Conservation (phyloP, 2,113 vertebrate species). For the Felis catus region DNA sequence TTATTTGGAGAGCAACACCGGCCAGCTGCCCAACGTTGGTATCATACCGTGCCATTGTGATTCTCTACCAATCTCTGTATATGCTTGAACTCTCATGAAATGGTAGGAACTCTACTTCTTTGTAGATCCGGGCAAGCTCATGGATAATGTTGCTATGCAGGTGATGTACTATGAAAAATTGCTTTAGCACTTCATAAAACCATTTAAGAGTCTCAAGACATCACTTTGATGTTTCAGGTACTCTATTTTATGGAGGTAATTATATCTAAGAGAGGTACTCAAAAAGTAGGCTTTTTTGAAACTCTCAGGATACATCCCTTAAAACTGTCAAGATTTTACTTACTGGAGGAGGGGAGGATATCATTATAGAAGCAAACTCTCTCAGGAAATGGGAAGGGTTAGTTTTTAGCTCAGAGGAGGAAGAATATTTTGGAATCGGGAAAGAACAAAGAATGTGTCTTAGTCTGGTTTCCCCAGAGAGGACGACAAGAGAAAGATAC, state of each 20-base stretch:
- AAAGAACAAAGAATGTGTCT: slow-evolving; percentile 8
- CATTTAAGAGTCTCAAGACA: neutral
- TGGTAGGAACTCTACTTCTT: neutral
- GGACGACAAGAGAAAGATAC: neutral
- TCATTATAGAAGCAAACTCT: neutral
- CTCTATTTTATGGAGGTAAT: neutral
- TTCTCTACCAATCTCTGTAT: neutral
- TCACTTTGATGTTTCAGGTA: neutral
- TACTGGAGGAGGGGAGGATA: neutral
- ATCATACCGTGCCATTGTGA: neutral
- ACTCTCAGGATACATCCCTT: neutral
- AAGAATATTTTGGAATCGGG: slow-evolving; percentile 26
- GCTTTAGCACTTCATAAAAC: neutral
- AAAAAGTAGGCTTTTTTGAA: neutral
- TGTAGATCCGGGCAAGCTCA: neutral
- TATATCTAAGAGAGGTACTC: neutral
- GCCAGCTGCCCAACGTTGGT: slow-evolving; percentile 1
- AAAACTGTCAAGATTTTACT: neutral
- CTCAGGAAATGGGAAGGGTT: neutral
- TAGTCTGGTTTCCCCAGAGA: neutral
- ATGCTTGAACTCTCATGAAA: neutral
- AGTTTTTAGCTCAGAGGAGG: neutral
- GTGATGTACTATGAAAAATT: neutral
- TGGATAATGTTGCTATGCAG: neutral
- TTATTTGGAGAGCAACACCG: neutral